These are phyloP conservation scores for Sinocyclocheilus anshuiensis DNA, from an alignment of 2,113 vertebrate genomes.

Conservation along the genomic window DNA sequence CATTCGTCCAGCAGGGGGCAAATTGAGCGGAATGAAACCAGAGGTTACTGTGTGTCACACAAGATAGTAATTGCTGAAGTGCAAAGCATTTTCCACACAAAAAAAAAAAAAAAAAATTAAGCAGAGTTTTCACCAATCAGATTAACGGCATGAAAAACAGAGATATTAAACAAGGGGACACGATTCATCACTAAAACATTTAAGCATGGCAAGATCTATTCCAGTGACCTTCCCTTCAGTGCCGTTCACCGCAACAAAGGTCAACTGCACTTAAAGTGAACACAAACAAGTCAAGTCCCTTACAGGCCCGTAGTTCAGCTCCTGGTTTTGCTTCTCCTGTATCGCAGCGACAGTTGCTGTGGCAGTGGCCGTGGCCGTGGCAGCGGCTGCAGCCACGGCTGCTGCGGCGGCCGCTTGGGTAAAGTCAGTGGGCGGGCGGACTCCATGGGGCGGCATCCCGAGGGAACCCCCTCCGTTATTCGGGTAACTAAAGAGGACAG, in stretches of 20 bases:
- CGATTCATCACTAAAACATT: background rate
- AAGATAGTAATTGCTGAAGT: conserved; percentile 3
- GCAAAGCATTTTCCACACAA: background rate
- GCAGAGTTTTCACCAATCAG: background rate
- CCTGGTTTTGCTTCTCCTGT: conserved; percentile 96
- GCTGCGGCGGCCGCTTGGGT: conserved; percentile 90
- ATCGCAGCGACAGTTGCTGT: conserved; percentile 92
- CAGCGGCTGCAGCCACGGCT: conserved; percentile 87
- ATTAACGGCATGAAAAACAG: background rate
- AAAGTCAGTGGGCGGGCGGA: conserved; percentile 86
- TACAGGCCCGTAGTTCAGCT: conserved; percentile 89
- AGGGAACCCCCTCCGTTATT: conserved; percentile 77
- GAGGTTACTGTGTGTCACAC: conserved; percentile 2
- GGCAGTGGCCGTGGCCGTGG: conserved; percentile 91
- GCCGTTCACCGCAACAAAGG: background rate
- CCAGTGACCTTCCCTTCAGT: conserved; percentile 2
- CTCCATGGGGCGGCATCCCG: conserved; percentile 78
- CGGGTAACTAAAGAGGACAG: conserved; percentile 76
- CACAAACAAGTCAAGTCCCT: conserved; percentile 54
- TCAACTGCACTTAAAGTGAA: background rate
- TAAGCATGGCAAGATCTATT: background rate
- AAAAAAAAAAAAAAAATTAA: background rate
- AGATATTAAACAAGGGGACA: background rate
- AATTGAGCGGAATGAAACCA: conserved; percentile 15
- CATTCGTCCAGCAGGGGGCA: conserved; percentile 50